Evolutionary conservation across 1,140 invertebrate species (phyloP), one percentile per base, ranked within the genome.

Genomic region (Hypsibius dujardini): DNA sequence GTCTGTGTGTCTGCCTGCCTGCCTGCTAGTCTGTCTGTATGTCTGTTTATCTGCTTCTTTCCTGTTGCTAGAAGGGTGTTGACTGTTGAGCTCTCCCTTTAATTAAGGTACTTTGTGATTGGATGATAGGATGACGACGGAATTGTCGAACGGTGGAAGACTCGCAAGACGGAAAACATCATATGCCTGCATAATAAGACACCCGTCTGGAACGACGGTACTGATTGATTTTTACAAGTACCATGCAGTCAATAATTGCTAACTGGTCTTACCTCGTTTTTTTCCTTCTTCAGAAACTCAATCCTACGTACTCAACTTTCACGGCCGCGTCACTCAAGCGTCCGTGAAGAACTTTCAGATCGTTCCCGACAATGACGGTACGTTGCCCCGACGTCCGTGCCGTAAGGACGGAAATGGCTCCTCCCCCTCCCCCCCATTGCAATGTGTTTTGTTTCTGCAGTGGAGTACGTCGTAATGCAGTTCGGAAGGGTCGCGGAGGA

Each of bases 341-440:
- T 98, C 94, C 73, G 95, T 99, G 0, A 99, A 99, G 80, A 99
- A 99, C 84, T 99, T 99, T 81, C 95, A 99, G 85, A 89, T 99
- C 73, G 93, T 99, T 71, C 95, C 98, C 78, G 92, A 95, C 75
- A 92, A 89, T 70, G 93, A 98, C 83, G 87, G 90, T 88, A 80
- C 81, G 80, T 81, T 7, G 60, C 40, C 47, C 71, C 42, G 46
- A 46, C 59, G 46, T 50, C n/a, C 46, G 45, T 45, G 14, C 59
- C 15, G 28, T 60, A 14, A 56, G 46, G 46, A 28, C 71, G 45
- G 2, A 14, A 45, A 50, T 70, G 47, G 28, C 50, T 50, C 47
- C 47, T 47, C 1, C 28, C 50, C 7, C 28, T 28, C 46, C 28
- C 7, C 46, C 7, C 28, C 46, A 70, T 70, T 12, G 7, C 47